phyloP scores from a whole-genome alignment of 2,797 vertebrate species.

The Phoebastria nigripes region DNA sequence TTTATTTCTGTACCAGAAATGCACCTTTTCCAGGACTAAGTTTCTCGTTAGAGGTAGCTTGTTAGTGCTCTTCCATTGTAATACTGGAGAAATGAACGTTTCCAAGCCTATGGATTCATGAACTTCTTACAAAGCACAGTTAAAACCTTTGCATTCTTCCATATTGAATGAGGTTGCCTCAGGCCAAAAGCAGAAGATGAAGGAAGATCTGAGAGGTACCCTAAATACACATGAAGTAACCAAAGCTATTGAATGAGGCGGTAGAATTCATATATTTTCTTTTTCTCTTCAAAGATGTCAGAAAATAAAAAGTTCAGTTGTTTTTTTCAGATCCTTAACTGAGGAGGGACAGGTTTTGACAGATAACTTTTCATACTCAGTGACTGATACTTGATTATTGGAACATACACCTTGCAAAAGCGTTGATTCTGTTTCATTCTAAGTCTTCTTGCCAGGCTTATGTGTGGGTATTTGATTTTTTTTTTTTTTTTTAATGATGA shows the following conservation, averaged over 20 bases:
- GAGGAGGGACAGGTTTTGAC: not conserved
- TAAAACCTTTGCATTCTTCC: not conserved
- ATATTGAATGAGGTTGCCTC: not conserved
- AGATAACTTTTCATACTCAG: not conserved
- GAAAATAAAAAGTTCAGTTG: not conserved
- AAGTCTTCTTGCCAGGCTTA: not conserved
- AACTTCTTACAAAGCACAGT: not conserved
- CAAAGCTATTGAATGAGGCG: not conserved
- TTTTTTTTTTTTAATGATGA: not conserved
- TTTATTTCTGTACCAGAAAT: not conserved
- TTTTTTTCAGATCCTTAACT: not conserved
- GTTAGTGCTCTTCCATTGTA: not conserved
- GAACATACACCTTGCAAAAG: not conserved
- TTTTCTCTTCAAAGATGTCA: not conserved
- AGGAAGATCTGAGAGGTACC: not conserved
- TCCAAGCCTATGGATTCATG: not conserved
- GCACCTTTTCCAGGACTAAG: not conserved
- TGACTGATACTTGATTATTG: not conserved
- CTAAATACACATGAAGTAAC: not conserved
- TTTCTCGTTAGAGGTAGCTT: not conserved
- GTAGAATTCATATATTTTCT: not conserved
- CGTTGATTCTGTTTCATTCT: not conserved
- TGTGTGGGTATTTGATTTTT: not conserved
- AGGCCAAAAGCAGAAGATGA: not conserved
- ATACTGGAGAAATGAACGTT: not conserved